These are phyloP conservation scores for Drosophila chauvacae DNA, from an alignment of 1,140 invertebrate species.

Conservation along the genomic window DNA sequence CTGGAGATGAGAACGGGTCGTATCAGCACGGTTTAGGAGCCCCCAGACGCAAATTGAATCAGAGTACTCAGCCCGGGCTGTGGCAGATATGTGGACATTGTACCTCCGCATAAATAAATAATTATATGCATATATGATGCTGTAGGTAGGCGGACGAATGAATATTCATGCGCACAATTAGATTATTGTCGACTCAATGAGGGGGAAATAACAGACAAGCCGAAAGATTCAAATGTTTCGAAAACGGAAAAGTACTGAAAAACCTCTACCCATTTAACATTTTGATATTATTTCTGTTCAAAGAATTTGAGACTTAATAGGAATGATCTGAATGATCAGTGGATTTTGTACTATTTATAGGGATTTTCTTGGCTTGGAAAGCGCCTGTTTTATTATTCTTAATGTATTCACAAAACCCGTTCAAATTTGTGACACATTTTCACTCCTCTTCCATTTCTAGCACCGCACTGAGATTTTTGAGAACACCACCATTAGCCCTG, in stretches of 20 bases:
- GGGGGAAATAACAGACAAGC: slow-evolving; percentile 26
- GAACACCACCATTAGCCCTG: slow-evolving; percentile 82
- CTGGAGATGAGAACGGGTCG: slow-evolving; percentile 10
- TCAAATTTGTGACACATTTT: slow-evolving; percentile 3
- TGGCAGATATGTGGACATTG: slow-evolving; percentile 42
- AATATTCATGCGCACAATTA: slow-evolving; percentile 66
- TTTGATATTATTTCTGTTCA: neutral
- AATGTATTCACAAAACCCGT: neutral
- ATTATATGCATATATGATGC: slow-evolving; percentile 26
- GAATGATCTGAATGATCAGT: neutral
- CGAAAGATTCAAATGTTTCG: slow-evolving; percentile 2
- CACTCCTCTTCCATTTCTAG: slow-evolving; percentile 46
- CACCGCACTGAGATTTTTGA: slow-evolving; percentile 85
- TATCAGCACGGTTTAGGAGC: slow-evolving; percentile 36
- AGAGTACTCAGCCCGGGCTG: slow-evolving; percentile 47
- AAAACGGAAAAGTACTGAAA: slow-evolving; percentile 14
- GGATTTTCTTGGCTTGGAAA: neutral
- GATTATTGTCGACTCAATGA: slow-evolving; percentile 62
- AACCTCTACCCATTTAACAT: neutral
- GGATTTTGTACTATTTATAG: neutral
- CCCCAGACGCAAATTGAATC: slow-evolving; percentile 68
- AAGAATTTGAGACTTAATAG: neutral
- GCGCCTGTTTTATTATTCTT: neutral
- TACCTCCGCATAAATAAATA: slow-evolving; percentile 40
- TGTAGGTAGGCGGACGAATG: slow-evolving; percentile 43